Conservation (phyloP, 2,888 invertebrate genomes). For the Achlya flavicornis region DNA sequence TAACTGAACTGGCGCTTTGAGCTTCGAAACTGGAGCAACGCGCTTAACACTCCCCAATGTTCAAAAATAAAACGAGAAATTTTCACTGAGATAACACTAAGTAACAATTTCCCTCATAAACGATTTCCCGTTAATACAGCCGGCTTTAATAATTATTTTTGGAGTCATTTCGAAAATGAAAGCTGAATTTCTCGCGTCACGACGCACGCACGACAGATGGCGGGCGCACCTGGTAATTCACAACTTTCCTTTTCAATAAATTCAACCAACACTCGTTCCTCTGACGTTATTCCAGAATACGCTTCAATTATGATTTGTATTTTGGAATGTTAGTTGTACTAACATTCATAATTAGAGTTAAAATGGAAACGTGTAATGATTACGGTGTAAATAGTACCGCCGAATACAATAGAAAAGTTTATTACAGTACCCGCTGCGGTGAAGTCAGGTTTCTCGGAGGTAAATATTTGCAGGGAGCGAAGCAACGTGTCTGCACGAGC, state of each 20-base stretch:
- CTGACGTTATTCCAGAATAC: slow-evolving; percentile 36
- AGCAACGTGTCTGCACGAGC: slow-evolving; percentile 70
- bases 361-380: slow-evolving; percentile 45
- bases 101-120: slow-evolving; percentile 27
- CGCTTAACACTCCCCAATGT: slow-evolving; percentile 27
- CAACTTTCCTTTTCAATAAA: slow-evolving; percentile 72
- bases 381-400: slow-evolving; percentile 44
- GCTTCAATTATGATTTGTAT: slow-evolving; percentile 44
- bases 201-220: slow-evolving; percentile 51
- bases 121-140: slow-evolving; percentile 41
- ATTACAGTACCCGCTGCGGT: slow-evolving; percentile 68
- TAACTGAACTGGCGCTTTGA: slow-evolving; percentile 30
- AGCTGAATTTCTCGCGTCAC: slow-evolving; percentile 39
- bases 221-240: slow-evolving; percentile 41
- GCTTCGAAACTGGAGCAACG: slow-evolving; percentile 34
- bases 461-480: slow-evolving; percentile 71
- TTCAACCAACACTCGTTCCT: slow-evolving; percentile 42
- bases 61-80: slow-evolving; percentile 34
- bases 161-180: slow-evolving; percentile 46
- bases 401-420: slow-evolving; percentile 75
- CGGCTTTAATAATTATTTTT: slow-evolving; percentile 53
- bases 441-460: slow-evolving; percentile 77
- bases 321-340: slow-evolving; percentile 32
- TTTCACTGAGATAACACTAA: slow-evolving; percentile 35
- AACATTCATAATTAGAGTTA: slow-evolving; percentile 53